Percentiles rank a stretch among this genome's conserved stretches.
Conservation (phyloP, 2,888 invertebrate genomes). For the Cacoxenus indagator region DNA sequence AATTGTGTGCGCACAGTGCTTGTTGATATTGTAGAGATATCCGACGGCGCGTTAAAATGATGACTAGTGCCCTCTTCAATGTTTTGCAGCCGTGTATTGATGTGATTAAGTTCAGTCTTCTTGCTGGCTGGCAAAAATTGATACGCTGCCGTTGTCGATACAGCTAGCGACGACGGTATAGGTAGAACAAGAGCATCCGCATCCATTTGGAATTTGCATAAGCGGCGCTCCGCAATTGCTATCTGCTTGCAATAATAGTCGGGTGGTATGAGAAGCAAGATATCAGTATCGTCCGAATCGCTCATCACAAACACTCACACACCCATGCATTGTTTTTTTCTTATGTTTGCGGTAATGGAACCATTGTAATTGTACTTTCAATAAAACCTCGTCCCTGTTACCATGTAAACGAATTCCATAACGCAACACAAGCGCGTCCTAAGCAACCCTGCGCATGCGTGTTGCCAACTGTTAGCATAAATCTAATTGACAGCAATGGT, state of each 20-base stretch:
- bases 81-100: slow-evolving; percentile 61
- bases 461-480: neutral
- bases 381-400: neutral
- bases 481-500: neutral
- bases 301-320: slow-evolving; percentile 72
- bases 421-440: neutral
- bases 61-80: slow-evolving; percentile 45
- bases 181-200: slow-evolving; percentile 53
- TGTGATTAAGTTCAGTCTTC: slow-evolving; percentile 63
- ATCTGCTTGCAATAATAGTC: slow-evolving; percentile 74
- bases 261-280: slow-evolving; percentile 83
- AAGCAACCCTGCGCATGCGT: slow-evolving; percentile 1
- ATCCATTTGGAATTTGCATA: slow-evolving; percentile 39
- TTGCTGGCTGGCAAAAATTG: slow-evolving; percentile 54
- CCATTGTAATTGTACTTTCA: neutral
- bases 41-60: slow-evolving; percentile 57
- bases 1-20: slow-evolving; percentile 54
- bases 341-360: too few relatives aligned
- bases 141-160: slow-evolving; percentile 51
- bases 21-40: slow-evolving; percentile 67
- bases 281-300: slow-evolving; percentile 87
- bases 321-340: neutral
- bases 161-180: slow-evolving; percentile 37
- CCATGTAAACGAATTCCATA: neutral
- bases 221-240: slow-evolving; percentile 71